A percentile compares a stretch with the other conserved stretches of the same genome.
These are phyloP conservation scores for Chydorus sphaericus DNA, from an alignment of 2,888 invertebrate genomes.

Conservation along the genomic window DNA sequence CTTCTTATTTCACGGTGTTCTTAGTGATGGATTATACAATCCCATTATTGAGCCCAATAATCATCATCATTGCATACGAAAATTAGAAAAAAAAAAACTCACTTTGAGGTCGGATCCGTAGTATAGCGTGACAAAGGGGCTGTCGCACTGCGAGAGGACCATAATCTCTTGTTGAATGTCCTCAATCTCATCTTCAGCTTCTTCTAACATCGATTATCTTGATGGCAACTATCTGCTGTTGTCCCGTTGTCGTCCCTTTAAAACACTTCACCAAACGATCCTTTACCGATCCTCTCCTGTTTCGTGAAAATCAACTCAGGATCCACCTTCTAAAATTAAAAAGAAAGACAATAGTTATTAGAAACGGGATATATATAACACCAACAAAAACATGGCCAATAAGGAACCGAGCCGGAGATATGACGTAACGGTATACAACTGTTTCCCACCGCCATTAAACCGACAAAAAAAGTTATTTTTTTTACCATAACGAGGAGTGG, in stretches of 20 bases:
- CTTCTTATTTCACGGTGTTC: no score
- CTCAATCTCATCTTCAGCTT: slow-evolving; percentile 99
- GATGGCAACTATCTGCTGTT: slow-evolving; percentile 93
- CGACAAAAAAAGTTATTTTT: neutral
- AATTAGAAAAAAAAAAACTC: no score
- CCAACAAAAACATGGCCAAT: neutral
- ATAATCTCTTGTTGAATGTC: slow-evolving; percentile 99
- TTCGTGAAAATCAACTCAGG: slow-evolving; percentile 99
- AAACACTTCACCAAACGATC: slow-evolving; percentile 95
- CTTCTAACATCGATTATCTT: slow-evolving; percentile 98
- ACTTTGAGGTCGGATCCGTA: slow-evolving; percentile 98
- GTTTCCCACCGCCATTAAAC: no score
- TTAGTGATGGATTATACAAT: no score
- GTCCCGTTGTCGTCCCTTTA: slow-evolving; percentile 97
- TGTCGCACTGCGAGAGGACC: slow-evolving; percentile 98
- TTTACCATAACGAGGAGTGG: no score
- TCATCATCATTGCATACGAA: no score
- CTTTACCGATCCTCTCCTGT: slow-evolving; percentile 91
- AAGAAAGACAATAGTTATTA: no score
- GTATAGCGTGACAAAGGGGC: slow-evolving; percentile 97
- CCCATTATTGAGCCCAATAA: no score
- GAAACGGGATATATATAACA: no score
- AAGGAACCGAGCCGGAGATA: no score
- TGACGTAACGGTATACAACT: no score
- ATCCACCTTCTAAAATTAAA: slow-evolving; percentile 70